Percentiles rank a stretch among this genome's conserved stretches.
Conservation (phyloP, 2,113 vertebrate species). For the Anoplopoma fimbria region DNA sequence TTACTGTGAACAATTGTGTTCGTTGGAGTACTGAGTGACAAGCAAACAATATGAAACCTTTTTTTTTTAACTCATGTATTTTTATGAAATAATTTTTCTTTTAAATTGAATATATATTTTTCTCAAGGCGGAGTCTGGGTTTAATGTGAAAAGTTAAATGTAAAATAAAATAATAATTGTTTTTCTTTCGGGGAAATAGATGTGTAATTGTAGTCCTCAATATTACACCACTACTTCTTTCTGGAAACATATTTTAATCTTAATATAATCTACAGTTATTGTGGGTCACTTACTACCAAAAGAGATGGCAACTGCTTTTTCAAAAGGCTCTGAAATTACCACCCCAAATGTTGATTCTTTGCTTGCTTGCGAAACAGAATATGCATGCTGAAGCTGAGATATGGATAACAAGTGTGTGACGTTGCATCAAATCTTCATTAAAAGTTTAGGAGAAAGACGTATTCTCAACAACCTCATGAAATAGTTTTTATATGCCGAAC, state of each 20-base stretch:
- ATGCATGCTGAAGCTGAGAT: constrained; percentile 1
- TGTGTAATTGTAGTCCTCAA: not conserved
- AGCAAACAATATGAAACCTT: not conserved
- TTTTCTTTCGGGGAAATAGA: not conserved
- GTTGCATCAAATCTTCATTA: constrained; percentile 32
- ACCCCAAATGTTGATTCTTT: not conserved
- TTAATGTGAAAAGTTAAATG: not conserved
- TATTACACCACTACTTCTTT: not conserved
- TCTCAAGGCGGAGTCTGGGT: not conserved
- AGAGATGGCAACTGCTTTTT: not conserved
- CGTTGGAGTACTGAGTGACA: not conserved
- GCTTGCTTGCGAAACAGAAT: not conserved
- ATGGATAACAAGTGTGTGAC: constrained; percentile 7
- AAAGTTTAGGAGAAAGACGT: constrained; percentile 39
- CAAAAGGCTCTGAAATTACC: too few species aligned
- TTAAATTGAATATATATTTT: not conserved
- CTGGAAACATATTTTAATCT: not conserved
- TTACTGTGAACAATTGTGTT: not conserved
- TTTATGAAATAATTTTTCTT: not conserved
- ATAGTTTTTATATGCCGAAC: constrained; percentile 34
- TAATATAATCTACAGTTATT: not conserved
- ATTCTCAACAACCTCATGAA: constrained; percentile 18
- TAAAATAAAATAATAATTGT: too few species aligned
- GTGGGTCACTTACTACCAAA: not conserved
- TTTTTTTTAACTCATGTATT: not conserved